Evolutionary conservation across 2,113 vertebrate genomes (phyloP).

Genomic region (Probosciger aterrimus): DNA sequence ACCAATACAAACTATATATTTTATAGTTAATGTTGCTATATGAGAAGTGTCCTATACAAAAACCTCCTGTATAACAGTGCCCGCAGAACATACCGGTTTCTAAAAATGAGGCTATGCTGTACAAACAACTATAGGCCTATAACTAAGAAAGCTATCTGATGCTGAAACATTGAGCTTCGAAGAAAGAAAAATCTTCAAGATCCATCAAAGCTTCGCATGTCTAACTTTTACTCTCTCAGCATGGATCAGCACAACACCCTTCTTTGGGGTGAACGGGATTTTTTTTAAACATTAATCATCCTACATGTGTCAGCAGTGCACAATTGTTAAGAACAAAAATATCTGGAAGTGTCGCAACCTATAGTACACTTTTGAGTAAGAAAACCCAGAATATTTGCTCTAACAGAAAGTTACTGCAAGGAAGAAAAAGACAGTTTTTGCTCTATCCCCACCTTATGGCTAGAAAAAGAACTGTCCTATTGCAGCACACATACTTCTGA

Average conservation of each 20-base stretch:
- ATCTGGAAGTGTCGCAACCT: not conserved
- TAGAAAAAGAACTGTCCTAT: conserved; percentile 41
- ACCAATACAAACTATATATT: not conserved
- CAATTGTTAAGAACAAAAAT: not conserved
- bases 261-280: not conserved
- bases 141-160: not conserved
- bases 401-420: not conserved
- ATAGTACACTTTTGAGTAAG: not conserved
- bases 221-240: not conserved
- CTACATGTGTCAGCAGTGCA: not conserved
- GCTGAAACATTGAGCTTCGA: not conserved
- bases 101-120: not conserved
- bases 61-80: not conserved
- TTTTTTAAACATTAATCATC: not conserved
- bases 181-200: not conserved
- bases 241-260: not conserved
- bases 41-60: not conserved
- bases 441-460: conserved; percentile 68
- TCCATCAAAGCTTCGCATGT: not conserved
- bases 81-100: not conserved
- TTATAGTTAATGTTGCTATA: not conserved
- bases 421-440: conserved; percentile 13
- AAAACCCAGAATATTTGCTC: not conserved
- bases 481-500: not conserved
- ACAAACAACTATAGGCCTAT: not conserved